Evolutionary conservation across 2,797 vertebrate species (phyloP), one percentile per base, ranked within the genome.

Genomic region (Setipinna tenuifilis): DNA sequence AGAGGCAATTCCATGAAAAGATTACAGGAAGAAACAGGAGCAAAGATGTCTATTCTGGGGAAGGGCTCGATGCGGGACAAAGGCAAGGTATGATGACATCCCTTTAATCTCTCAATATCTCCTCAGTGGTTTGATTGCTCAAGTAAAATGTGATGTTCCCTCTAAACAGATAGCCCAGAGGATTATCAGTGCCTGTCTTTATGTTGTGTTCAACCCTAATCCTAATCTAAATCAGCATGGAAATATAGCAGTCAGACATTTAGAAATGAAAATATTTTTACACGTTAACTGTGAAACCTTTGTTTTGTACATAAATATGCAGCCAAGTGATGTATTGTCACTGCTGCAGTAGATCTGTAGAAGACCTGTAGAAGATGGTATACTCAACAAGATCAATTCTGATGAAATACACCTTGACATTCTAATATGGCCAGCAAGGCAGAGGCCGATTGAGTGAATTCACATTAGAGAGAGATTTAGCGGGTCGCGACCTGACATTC

Each of bases 31-130:
- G 98, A 99, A 94, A 99, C 98, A 3, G 98, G 98, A 88, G 98
- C 98, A 92, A 99, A 99, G 96, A 99, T 99, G 98, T 99, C 98
- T 90, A 99, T 99, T 93, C 96, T 99, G 31, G 98, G 98, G 82
- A 99, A 99, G 95, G 98, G 98, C 88, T 99, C 98, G 90, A 99
- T 99, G 98, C 97, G 98, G 91, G 98, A 99, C 93, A 99, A 99
- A 97, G 96, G 95, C 89, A 99, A 99, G 97, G 98, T 99, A 97
- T 87, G 91, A 89, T 78, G 75, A 81, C 87, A 80, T 88, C 86
- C 85, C 86, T 91, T 87, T 82, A 85, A 19, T 84, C 25, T 83
- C 6, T 84, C 41, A 7, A 44, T 87, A 65, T 75, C 28, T 75
- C 68, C 68, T 35, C 5, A 19, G 68, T 75, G 68, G 68, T 75